Percentiles rank a stretch among this genome's conserved stretches.
These are phyloP conservation scores for Anhinga rufa DNA, from an alignment of 2,113 vertebrate genomes.

Conservation along the genomic window DNA sequence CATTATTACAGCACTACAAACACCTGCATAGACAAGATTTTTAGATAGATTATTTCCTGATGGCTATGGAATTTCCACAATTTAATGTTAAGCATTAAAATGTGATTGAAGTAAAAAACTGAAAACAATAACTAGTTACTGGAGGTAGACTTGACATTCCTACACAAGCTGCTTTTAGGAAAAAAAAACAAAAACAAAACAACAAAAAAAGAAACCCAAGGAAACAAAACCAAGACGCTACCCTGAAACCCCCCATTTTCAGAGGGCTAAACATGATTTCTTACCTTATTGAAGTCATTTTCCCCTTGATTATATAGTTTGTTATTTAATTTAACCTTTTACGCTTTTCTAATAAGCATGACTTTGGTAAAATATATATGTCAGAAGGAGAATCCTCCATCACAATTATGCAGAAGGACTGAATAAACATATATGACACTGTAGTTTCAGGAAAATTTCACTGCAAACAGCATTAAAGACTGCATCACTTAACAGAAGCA, in stretches of 20 bases:
- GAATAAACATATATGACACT: not conserved
- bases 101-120: not conserved
- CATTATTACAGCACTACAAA: not conserved
- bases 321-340: not conserved
- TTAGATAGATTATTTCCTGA: not conserved
- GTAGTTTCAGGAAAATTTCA: not conserved
- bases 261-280: not conserved
- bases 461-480: not conserved
- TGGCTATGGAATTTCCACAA: not conserved
- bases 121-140: not conserved
- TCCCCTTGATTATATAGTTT: not conserved
- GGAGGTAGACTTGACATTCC: not conserved
- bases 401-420: not conserved
- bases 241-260: not conserved
- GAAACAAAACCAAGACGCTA: not conserved
- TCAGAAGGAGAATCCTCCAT: not conserved
- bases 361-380: not conserved
- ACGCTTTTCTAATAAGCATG: not conserved
- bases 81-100: not conserved
- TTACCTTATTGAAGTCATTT: slow-evolving; percentile 1
- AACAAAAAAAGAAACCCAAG: not conserved
- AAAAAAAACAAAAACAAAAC: too few species aligned
- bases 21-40: not conserved
- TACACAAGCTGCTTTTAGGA: not conserved
- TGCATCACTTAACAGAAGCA: not conserved